Base-by-base conservation (phyloP, 2,113 vertebrate species). In the Rana temporaria region DNA sequence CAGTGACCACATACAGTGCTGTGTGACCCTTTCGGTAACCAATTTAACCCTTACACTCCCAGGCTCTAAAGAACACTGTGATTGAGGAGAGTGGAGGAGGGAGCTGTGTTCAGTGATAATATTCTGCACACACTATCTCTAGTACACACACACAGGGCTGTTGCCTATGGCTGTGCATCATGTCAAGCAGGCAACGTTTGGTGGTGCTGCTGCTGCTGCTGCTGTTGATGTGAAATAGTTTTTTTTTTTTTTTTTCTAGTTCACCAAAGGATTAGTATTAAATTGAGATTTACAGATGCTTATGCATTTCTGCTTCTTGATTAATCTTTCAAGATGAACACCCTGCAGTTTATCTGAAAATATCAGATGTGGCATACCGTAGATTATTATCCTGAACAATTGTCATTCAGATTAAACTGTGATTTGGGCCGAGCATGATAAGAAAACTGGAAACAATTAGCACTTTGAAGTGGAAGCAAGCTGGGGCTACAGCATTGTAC, bases 281-380 rank as follows among this genome's bases (percentile, higher is more conserved):
- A 85, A 87, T 53, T 34, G 72, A 87, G 86, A 66, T 88, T 86
- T 86, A 79, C 4, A 0, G 66, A 56, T 85, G 87, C 63, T 86
- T 90, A 59, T 91, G 78, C 78, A 86, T 88, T 87, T 84, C 77
- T 62, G 85, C 81, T 52, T 87, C 81, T 86, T 85, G 85, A 85
- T 89, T 90, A 87, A 89, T 89, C 82, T 87, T 86, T 85, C 83
- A 86, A 87, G 80, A 90, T 84, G 85, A 91, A 84, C 78, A 89
- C 81, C 70, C 85, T 88, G 87, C 85, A 88, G 87, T 84, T 86
- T 87, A 79, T 81, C 84, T 88, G 38, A 53, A 72, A 73, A 64
- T 81, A 81, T 65, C 60, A 55, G 64, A 17, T 14, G 18, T n/a
- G 14, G 11, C 38, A 3, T 32, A 68, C 66, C 30, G 34, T 81